Conservation (phyloP, 2,113 vertebrate species). For the Rhineura floridana region DNA sequence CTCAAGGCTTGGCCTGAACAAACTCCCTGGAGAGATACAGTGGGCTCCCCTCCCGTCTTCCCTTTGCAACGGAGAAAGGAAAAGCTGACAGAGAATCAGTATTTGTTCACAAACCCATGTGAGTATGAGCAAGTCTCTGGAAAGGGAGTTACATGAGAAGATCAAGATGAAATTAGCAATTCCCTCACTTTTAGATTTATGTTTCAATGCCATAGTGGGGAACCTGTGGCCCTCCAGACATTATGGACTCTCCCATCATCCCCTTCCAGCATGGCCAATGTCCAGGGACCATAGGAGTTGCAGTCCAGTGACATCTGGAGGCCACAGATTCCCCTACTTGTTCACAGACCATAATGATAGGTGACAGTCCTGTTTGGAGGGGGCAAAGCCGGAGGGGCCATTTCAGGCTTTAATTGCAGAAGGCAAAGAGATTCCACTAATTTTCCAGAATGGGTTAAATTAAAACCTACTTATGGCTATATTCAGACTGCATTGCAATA, state of each 20-base stretch:
- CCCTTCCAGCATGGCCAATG: too few relatives aligned
- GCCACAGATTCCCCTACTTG: too few relatives aligned
- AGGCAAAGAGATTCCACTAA: neutral
- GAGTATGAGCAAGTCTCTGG: neutral
- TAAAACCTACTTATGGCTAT: neutral
- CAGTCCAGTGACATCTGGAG: too few relatives aligned
- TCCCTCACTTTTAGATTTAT: neutral
- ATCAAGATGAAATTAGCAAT: slow-evolving; percentile 9
- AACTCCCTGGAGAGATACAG: neutral
- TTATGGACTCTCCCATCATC: too few relatives aligned
- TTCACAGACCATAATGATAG: neutral
- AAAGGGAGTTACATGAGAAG: too few relatives aligned
- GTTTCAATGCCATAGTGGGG: neutral
- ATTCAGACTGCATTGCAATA: neutral
- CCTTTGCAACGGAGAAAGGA: neutral
- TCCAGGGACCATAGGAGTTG: too few relatives aligned
- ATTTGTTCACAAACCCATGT: neutral
- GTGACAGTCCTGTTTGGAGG: neutral
- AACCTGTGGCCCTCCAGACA: neutral
- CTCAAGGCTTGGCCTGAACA: slow-evolving; percentile 5
- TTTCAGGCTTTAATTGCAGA: neutral
- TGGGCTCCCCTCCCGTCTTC: neutral
- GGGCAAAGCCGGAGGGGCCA: neutral
- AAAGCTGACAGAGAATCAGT: neutral
- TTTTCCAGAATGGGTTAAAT: neutral